Evolutionary conservation across 2,113 vertebrate species (phyloP), one percentile per base, ranked within the genome.

Genomic region (Sclerurus mexicanus): DNA sequence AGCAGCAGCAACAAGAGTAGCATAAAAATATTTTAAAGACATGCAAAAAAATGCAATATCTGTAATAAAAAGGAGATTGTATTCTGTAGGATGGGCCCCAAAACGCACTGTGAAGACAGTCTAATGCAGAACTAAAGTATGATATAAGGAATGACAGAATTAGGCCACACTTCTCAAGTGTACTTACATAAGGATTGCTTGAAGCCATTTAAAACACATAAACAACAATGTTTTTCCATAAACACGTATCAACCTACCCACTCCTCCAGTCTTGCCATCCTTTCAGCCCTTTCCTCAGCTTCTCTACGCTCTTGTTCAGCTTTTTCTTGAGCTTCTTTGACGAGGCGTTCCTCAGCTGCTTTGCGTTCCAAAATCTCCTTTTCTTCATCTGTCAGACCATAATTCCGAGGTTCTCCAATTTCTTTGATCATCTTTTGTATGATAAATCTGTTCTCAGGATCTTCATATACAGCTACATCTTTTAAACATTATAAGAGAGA

Each of bases 381-480:
- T 96, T 99, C 99, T 87, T 98, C 98, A 3, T 96, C 92, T 31
- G 96, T 98, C 59, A 98, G 94, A 5, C 98, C 98, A 2, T 99
- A 99, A 96, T 99, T 99, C 52, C 97, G 98, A 81, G 99, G 98
- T 78, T 97, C 87, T 16, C 99, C 99, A 8, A 99, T 95, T 17
- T 89, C 95, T 79, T 98, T 97, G 25, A 96, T 97, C 28, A 99
- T 98, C 90, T 98, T 97, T 89, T 98, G 97, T 92, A 98, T 85
- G 37, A 98, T 95, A 74, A 98, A 66, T 62, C 93, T 96, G 90
- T 98, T 98, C 81, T 98, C 97, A 23, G 87, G 74, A 44, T 99
- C 98, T 72, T 98, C 97, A 9, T 95, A 95, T 90, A 97, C 98
- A 49, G 97, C 97, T 92, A 99, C 97, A 87, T 99, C 99, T 99